Percentiles rank a stretch among this genome's conserved stretches.
These are phyloP conservation scores for Caenorhabditis macrosperma DNA, from an alignment of 2,888 invertebrate species.

Conservation along the genomic window DNA sequence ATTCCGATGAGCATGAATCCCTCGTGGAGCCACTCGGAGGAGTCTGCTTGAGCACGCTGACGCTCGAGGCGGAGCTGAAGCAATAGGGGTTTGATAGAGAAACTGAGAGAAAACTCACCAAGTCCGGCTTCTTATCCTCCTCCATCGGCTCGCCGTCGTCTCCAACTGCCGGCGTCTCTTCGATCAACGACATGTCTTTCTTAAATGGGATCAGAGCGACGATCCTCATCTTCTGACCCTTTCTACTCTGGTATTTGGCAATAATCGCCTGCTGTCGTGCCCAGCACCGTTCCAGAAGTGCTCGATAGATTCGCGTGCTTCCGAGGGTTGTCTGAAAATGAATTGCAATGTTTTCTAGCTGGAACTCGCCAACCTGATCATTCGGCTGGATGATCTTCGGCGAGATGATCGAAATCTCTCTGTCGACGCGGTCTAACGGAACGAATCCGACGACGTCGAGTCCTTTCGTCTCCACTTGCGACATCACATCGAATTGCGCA, in stretches of 20 bases:
- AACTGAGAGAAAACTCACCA: slow-evolving; percentile 5
- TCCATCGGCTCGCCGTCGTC: slow-evolving; percentile 23
- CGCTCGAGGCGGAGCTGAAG: slow-evolving; percentile 27
- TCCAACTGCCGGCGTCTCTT: background rate
- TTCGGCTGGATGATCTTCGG: slow-evolving; percentile 55
- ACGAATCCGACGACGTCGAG: slow-evolving; percentile 49
- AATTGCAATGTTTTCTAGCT: too few species aligned
- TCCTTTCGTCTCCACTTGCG: slow-evolving; percentile 31
- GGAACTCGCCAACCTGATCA: too few species aligned
- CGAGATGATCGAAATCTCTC: slow-evolving; percentile 25
- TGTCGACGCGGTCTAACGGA: slow-evolving; percentile 36
- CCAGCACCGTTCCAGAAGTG: slow-evolving; percentile 56
- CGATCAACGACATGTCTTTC: slow-evolving; percentile 35
- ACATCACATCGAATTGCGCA: slow-evolving; percentile 54
- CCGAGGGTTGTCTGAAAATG: slow-evolving; percentile 59
- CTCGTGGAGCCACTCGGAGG: slow-evolving; percentile 58
- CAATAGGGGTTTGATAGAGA: too few species aligned
- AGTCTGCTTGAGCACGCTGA: slow-evolving; percentile 41
- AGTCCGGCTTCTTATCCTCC: slow-evolving; percentile 51
- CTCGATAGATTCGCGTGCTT: slow-evolving; percentile 55
- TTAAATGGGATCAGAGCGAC: slow-evolving; percentile 58
- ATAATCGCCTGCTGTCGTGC: slow-evolving; percentile 51
- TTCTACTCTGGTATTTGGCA: slow-evolving; percentile 55
- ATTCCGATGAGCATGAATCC: slow-evolving; percentile 60
- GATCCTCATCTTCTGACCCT: slow-evolving; percentile 47